Conservation (phyloP, 2,888 invertebrate species). For the Spilarctia lutea region DNA sequence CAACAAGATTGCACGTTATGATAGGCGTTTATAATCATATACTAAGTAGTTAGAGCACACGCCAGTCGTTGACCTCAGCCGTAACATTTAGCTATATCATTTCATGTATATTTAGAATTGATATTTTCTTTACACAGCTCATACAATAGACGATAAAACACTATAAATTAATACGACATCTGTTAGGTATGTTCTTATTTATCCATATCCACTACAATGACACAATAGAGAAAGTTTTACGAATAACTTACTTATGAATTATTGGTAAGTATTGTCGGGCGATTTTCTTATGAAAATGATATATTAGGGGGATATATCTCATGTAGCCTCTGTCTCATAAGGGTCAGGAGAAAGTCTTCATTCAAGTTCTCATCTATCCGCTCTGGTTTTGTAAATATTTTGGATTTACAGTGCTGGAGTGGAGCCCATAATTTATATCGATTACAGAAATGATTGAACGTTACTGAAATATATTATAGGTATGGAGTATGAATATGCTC, state of each 20-base stretch:
- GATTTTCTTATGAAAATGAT: conserved; percentile 46
- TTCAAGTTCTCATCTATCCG: conserved; percentile 56
- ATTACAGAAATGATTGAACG: background rate
- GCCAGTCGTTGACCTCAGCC: conserved; percentile 36
- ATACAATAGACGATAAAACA: background rate
- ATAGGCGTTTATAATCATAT: conserved; percentile 45
- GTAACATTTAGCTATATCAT: conserved; percentile 23
- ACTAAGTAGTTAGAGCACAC: conserved; percentile 28
- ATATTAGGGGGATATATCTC: conserved; percentile 9
- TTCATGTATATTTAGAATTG: conserved; percentile 9
- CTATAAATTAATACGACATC: conserved; percentile 12
- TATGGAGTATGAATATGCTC: no score
- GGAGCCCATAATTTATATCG: conserved; percentile 27
- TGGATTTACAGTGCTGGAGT: conserved; percentile 53
- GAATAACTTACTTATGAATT: conserved; percentile 29
- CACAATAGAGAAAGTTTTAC: conserved; percentile 20
- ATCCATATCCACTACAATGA: conserved; percentile 14
- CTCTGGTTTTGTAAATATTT: conserved; percentile 58
- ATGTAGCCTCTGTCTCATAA: conserved; percentile 24
- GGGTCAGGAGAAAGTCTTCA: conserved; percentile 62
- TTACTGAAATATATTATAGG: background rate
- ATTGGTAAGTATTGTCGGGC: conserved; percentile 42
- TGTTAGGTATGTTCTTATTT: conserved; percentile 21
- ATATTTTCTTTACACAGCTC: background rate
- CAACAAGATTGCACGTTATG: conserved; percentile 60